These are phyloP conservation scores for Mamestra configurata DNA, from an alignment of 1,140 invertebrate genomes.

Conservation along the genomic window DNA sequence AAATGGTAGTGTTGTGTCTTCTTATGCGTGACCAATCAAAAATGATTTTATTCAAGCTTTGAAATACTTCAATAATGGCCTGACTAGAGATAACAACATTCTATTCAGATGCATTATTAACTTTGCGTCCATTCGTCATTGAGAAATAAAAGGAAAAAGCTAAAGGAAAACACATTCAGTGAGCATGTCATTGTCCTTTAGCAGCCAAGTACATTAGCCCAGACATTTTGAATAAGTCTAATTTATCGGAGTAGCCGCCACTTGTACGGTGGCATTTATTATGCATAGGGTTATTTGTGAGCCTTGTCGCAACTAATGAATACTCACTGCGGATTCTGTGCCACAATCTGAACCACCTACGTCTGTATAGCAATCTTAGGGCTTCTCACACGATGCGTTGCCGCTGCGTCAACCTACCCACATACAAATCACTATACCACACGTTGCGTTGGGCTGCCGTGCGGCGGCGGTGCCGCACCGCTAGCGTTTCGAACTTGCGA, in stretches of 20 bases:
- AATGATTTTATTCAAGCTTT: neutral
- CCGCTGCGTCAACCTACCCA: too few relatives aligned
- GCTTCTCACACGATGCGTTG: too few relatives aligned
- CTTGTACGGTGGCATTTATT: slow-evolving; percentile 46
- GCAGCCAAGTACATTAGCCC: neutral
- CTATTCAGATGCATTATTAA: neutral
- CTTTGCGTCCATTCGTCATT: slow-evolving; percentile 1
- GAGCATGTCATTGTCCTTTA: neutral
- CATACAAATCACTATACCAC: too few relatives aligned
- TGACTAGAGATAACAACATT: neutral
- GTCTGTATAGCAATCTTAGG: neutral
- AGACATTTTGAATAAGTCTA: slow-evolving; percentile 14
- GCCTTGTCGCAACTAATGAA: slow-evolving; percentile 51
- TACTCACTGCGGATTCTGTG: slow-evolving; percentile 36
- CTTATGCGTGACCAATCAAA: neutral
- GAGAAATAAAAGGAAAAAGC: neutral
- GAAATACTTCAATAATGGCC: neutral
- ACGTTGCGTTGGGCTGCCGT: too few relatives aligned
- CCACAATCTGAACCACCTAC: neutral
- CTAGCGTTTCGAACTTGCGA: too few relatives aligned
- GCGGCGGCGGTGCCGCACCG: too few relatives aligned
- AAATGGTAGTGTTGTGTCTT: neutral
- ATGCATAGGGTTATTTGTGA: slow-evolving; percentile 54
- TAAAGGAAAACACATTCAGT: neutral
- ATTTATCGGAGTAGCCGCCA: slow-evolving; percentile 10